Conservation (phyloP, 2,888 invertebrate genomes). For the Patella pellucida region DNA sequence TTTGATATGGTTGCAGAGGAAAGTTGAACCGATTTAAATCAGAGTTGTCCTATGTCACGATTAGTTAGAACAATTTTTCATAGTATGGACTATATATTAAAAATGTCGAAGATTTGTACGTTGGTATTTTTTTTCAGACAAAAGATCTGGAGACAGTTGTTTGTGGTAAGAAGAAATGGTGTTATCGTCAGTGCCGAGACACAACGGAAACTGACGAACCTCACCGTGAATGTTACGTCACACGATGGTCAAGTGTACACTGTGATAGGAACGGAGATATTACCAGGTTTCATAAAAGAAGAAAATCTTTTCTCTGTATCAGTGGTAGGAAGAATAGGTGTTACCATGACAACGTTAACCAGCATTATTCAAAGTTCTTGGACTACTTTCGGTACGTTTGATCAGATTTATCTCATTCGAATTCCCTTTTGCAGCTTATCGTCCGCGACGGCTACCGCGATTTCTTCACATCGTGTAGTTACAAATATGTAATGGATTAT, state of each 20-base stretch:
- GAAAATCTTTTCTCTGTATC: neutral
- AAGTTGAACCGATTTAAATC: too few relatives aligned
- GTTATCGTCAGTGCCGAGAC: neutral
- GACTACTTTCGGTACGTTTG: neutral
- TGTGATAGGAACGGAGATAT: neutral
- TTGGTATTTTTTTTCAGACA: neutral
- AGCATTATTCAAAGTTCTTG: neutral
- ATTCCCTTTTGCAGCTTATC: too few relatives aligned
- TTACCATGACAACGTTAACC: neutral
- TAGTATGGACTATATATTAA: too few relatives aligned
- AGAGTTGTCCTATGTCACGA: too few relatives aligned
- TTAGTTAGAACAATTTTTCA: too few relatives aligned
- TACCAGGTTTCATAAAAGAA: neutral
- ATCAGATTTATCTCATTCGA: too few relatives aligned
- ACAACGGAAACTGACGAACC: neutral
- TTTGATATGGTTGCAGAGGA: too few relatives aligned
- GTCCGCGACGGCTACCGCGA: too few relatives aligned
- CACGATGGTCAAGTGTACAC: neutral
- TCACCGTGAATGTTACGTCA: neutral
- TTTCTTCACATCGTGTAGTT: too few relatives aligned
- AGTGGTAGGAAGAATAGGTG: neutral
- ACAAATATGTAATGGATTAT: too few relatives aligned
- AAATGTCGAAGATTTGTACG: too few relatives aligned
- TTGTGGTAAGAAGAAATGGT: neutral
- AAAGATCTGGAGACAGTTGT: conserved; percentile 2